Percentiles rank a stretch among this genome's conserved stretches.
Conservation (phyloP, 1,140 invertebrate genomes). For the Archegozetes longisetosus region DNA sequence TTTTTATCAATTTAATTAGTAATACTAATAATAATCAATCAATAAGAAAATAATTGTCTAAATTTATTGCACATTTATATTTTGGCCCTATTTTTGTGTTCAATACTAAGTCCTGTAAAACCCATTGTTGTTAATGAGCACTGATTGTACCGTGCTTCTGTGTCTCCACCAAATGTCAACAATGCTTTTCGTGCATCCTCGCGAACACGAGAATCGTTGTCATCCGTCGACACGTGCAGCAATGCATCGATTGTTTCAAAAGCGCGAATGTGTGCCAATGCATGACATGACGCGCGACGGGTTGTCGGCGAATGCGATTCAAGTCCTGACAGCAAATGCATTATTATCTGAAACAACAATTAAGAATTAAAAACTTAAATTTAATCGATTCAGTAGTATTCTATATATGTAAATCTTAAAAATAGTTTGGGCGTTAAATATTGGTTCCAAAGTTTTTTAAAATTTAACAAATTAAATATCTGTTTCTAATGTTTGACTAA, state of each 20-base stretch:
- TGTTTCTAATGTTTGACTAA: no score
- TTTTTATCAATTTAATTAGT: no score
- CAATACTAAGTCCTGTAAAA: background rate
- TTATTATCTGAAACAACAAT: slow-evolving; percentile 3
- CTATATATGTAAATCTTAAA: no score
- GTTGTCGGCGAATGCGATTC: background rate
- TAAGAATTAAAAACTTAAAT: background rate
- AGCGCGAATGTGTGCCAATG: background rate
- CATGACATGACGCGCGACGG: slow-evolving; percentile 9
- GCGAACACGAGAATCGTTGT: slow-evolving; percentile 7
- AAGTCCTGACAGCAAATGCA: slow-evolving; percentile 2
- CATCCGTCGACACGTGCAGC: slow-evolving; percentile 7
- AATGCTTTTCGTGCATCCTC: slow-evolving; percentile 7
- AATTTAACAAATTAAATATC: no score
- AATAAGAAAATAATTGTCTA: no score
- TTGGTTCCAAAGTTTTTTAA: no score
- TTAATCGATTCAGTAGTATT: no score
- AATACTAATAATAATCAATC: no score
- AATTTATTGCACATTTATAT: no score
- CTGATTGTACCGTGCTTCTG: background rate
- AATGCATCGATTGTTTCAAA: background rate
- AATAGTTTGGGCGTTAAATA: no score
- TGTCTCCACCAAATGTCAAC: background rate
- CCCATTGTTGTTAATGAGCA: background rate
- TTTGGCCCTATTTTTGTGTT: no score